These are phyloP conservation scores for Siniperca scherzeri DNA, from an alignment of 2,797 vertebrate species.

Conservation along the genomic window DNA sequence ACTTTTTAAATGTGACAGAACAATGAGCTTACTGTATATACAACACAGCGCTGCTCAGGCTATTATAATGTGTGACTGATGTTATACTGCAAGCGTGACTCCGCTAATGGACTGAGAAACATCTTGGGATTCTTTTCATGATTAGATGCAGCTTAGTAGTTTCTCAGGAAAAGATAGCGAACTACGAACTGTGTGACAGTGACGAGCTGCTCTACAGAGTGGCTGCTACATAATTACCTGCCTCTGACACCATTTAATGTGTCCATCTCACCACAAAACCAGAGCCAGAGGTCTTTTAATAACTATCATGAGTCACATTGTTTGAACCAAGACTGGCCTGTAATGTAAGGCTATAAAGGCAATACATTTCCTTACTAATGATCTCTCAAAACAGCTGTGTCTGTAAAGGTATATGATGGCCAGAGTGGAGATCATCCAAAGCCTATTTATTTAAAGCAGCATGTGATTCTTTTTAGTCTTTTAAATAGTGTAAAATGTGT, in stretches of 20 bases:
- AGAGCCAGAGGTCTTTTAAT: conserved; percentile 59
- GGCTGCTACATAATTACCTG: conserved; percentile 73
- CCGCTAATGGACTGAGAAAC: conserved; percentile 65
- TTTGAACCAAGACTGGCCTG: conserved; percentile 47
- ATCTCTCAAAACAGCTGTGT: conserved; percentile 31
- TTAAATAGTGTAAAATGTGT: conserved; percentile 27
- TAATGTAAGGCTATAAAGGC: conserved; percentile 28
- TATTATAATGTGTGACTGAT: conserved; percentile 78
- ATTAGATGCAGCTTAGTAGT: conserved; percentile 68
- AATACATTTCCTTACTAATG: conserved; percentile 38
- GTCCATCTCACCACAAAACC: conserved; percentile 59
- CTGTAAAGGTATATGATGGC: conserved; percentile 26
- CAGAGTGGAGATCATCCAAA: conserved; percentile 21
- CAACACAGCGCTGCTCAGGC: conserved; percentile 54
- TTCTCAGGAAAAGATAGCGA: conserved; percentile 61
- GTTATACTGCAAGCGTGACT: conserved; percentile 70
- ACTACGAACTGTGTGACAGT: conserved; percentile 68
- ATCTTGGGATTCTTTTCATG: conserved; percentile 73
- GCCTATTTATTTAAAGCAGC: conserved; percentile 41
- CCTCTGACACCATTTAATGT: conserved; percentile 73
- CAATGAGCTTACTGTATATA: conserved; percentile 68
- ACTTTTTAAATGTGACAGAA: conserved; percentile 78
- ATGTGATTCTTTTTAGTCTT: conserved; percentile 22
- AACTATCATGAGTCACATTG: conserved; percentile 52
- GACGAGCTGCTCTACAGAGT: conserved; percentile 63